Percentiles rank a stretch among this genome's conserved stretches.
phyloP scores from a whole-genome alignment of 1,140 invertebrate genomes.

The Camponotus floridanus region DNA sequence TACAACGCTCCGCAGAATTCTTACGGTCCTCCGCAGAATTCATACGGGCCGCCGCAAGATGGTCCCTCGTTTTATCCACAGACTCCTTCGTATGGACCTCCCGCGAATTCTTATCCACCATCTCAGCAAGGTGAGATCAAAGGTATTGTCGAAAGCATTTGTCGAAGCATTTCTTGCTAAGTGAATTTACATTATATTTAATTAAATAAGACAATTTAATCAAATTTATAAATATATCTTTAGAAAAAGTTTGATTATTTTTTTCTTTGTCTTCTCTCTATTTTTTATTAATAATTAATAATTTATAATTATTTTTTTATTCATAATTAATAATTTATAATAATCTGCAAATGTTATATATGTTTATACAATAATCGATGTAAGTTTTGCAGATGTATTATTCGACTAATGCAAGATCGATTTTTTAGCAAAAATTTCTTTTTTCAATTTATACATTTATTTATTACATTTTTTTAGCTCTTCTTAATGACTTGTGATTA shows the following conservation, averaged over 20 bases:
- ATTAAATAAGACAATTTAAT: background rate
- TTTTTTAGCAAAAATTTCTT: background rate
- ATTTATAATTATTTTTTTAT: too few relatives aligned
- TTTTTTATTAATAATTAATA: too few relatives aligned
- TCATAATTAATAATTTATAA: too few relatives aligned
- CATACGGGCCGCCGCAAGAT: slow-evolving; percentile 73
- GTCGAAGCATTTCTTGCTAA: background rate
- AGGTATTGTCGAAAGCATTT: slow-evolving; percentile 68
- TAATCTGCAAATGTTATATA: too few relatives aligned
- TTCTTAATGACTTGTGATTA: background rate
- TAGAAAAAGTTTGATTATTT: too few relatives aligned
- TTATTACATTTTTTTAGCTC: background rate
- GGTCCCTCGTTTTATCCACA: slow-evolving; percentile 12
- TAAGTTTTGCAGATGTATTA: background rate
- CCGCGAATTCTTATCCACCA: slow-evolving; percentile 77
- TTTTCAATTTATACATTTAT: background rate
- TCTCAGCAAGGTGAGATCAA: slow-evolving; percentile 81
- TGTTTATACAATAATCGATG: too few relatives aligned
- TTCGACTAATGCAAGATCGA: background rate
- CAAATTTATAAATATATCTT: background rate
- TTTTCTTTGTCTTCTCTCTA: too few relatives aligned
- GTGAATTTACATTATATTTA: background rate
- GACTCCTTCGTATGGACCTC: slow-evolving; percentile 84
- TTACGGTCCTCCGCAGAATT: slow-evolving; percentile 67
- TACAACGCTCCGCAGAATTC: slow-evolving; percentile 83